These are phyloP conservation scores for Ormyrus thymus DNA, from an alignment of 2,888 invertebrate genomes.

Conservation along the genomic window DNA sequence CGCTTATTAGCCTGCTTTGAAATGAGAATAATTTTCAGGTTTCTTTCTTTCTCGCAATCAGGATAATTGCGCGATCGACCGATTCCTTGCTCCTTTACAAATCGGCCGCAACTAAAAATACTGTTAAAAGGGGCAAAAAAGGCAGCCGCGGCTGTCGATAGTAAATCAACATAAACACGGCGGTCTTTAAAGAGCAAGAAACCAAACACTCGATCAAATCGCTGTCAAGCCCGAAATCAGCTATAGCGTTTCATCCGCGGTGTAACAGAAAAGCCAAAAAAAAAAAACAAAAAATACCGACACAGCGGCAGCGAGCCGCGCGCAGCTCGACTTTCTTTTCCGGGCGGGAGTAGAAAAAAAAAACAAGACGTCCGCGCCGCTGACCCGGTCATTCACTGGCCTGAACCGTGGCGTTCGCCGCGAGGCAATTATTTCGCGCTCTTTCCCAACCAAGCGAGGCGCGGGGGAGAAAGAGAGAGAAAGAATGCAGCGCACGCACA, in stretches of 20 bases:
- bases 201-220: neutral
- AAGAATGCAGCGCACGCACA: neutral
- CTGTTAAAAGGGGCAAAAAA: too few relatives aligned
- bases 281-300: too few relatives aligned
- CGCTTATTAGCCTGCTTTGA: too few relatives aligned
- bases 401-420: neutral
- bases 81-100: too few relatives aligned
- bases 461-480: too few relatives aligned
- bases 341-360: neutral
- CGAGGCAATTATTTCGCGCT: conserved; percentile 14
- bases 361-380: neutral
- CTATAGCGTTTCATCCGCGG: neutral
- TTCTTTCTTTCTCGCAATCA: too few relatives aligned
- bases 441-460: neutral
- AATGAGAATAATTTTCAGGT: too few relatives aligned
- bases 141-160: too few relatives aligned
- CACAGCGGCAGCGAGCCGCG: too few relatives aligned
- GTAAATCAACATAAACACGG: neutral
- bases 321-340: conserved; percentile 1
- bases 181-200: neutral
- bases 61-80: too few relatives aligned
- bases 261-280: too few relatives aligned
- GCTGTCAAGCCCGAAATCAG: neutral
- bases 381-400: conserved; percentile 1
- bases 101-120: too few relatives aligned